Evolutionary conservation across 2,113 vertebrate genomes (phyloP).

Genomic region (Pseudorectes ferrugineus): DNA sequence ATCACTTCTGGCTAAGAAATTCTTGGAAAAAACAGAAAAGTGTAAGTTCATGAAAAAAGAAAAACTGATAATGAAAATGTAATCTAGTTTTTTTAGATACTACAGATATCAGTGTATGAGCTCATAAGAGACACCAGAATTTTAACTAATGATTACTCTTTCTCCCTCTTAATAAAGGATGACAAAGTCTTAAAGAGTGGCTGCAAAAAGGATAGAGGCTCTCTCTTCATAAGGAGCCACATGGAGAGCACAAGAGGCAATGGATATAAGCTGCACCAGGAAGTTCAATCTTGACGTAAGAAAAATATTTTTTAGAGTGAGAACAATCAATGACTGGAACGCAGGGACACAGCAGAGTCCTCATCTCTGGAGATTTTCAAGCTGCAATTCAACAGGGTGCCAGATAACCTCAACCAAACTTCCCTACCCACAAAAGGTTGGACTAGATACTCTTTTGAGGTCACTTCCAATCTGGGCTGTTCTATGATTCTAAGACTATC

Average conservation of each 20-base stretch:
- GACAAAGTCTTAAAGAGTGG: background rate
- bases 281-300: background rate
- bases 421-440: background rate
- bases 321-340: background rate
- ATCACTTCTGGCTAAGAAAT: background rate
- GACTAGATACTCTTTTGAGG: background rate
- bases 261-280: background rate
- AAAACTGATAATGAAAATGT: background rate
- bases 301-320: background rate
- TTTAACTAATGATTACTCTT: background rate
- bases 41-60: background rate
- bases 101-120: background rate
- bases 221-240: background rate
- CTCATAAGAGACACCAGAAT: background rate
- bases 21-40: background rate
- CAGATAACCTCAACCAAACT: background rate
- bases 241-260: background rate
- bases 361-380: background rate
- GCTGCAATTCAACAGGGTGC: background rate
- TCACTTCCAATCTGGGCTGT: background rate
- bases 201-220: background rate
- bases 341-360: rapidly evolving
- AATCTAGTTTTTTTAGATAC: background rate
- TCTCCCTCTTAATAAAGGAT: background rate
- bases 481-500: background rate